Evolutionary conservation across 2,113 vertebrate species (phyloP), one percentile per base, ranked within the genome.

Genomic region (Micronycteris hirsuta): DNA sequence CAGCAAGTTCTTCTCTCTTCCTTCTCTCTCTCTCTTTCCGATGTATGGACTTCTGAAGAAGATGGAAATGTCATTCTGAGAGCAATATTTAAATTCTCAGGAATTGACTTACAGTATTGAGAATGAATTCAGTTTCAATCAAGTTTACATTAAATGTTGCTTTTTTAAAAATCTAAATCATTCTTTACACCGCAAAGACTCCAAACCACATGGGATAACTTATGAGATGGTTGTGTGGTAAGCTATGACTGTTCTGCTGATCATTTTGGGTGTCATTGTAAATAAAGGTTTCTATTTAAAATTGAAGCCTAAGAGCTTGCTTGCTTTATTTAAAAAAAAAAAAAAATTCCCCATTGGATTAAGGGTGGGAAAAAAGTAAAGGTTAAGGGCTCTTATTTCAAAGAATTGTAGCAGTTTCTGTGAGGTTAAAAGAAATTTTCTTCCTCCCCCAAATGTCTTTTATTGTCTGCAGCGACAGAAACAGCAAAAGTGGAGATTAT

Each of bases 251-350:
- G 94, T 97, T 98, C 97, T 98, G 98, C 96, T 98, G 98, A 98
- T 97, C 98, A 91, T 98, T 98, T 98, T 98, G 99, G 98, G 99
- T 99, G 99, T 99, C 98, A 95, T 98, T 99, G 99, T 99, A 99
- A 99, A 99, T 99, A 99, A 99, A 99, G 98, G 99, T 99, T 99
- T 99, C 98, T 99, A 99, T 99, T 99, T 99, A 99, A 99, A 99
- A 98, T 78, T 70, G 78, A 94, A 97, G 81, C 28, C 91, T 77
- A 68, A 73, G 96, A 90, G 76, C 41, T 52, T 95, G 67, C n/a
- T 82, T 82, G 58, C 58, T 82, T 81, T 56, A 41, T 38, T 61
- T 20, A 43, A 33, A 20, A 28, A 61, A 61, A 58, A 76, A 5
- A 43, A 43, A 43, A 43, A 43, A 43, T 22, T 52, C 24, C 13